Percentiles rank a stretch among this genome's conserved stretches.
These are phyloP conservation scores for Centropyge bicolor DNA, from an alignment of 2,797 vertebrate species.

Conservation along the genomic window DNA sequence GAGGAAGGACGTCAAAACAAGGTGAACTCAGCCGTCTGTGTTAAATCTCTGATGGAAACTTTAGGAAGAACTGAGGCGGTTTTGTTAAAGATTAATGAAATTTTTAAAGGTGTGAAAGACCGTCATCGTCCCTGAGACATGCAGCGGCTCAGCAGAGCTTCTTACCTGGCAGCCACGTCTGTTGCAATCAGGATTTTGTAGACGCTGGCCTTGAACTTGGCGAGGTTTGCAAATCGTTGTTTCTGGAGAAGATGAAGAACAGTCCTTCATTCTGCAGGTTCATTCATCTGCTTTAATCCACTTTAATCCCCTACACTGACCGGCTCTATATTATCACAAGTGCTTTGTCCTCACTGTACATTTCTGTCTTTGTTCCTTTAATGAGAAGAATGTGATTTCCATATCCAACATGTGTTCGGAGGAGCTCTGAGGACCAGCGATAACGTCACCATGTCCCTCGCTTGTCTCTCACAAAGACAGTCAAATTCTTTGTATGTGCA, in stretches of 20 bases:
- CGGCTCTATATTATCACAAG: not conserved
- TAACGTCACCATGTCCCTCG: not conserved
- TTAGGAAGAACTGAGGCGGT: not conserved
- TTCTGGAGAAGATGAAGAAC: constrained; percentile 80
- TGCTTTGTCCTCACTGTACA: not conserved
- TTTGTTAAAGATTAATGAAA: not conserved
- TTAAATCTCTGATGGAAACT: not conserved
- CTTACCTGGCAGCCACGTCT: constrained; percentile 94
- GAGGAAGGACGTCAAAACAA: not conserved
- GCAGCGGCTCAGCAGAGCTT: not conserved
- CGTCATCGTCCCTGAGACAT: not conserved
- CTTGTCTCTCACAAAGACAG: constrained; percentile 2
- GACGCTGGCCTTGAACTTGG: constrained; percentile 97
- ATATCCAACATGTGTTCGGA: not conserved
- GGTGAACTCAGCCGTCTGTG: not conserved
- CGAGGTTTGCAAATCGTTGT: constrained; percentile 93
- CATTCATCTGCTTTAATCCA: constrained; percentile 29
- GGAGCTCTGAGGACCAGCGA: not conserved
- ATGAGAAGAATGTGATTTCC: not conserved
- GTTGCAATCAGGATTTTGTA: constrained; percentile 96
- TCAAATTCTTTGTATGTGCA: not conserved
- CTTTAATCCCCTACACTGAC: constrained; percentile 22
- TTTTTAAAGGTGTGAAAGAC: not conserved
- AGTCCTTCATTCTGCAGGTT: not conserved
- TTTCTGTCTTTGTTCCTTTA: constrained; percentile 18